Evolutionary conservation across 2,888 invertebrate species (phyloP).

Genomic region (Ormyrus rosae): DNA sequence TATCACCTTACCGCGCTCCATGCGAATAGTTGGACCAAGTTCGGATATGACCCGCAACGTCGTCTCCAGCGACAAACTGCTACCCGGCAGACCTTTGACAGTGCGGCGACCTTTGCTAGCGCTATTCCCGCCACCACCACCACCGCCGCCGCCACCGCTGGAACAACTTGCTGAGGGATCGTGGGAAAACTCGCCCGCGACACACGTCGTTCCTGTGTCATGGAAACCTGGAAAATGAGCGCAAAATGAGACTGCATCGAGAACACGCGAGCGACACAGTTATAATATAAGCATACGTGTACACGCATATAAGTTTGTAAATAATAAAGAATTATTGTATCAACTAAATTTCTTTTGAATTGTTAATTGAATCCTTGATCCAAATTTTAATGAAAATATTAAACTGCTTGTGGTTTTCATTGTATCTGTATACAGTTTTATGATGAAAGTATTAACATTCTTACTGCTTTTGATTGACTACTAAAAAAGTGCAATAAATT

Average conservation of each 20-base stretch:
- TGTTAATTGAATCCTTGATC: neutral
- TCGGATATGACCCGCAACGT: constrained; percentile 72
- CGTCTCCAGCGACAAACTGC: constrained; percentile 71
- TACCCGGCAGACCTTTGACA: constrained; percentile 70
- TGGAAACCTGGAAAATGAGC: constrained; percentile 44
- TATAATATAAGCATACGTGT: constrained; percentile 27
- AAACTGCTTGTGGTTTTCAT: neutral
- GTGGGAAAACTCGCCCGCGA: constrained; percentile 34
- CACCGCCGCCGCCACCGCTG: constrained; percentile 12
- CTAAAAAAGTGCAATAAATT: too few relatives aligned
- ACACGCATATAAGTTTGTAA: constrained; percentile 43
- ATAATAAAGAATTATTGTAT: constrained; percentile 48
- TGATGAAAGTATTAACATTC: neutral
- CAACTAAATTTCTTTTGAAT: neutral
- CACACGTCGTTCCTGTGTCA: constrained; percentile 47
- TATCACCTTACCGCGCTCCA: constrained; percentile 72
- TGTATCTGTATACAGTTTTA: neutral
- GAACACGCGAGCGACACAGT: constrained; percentile 20
- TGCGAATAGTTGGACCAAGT: constrained; percentile 71
- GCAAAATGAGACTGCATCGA: neutral
- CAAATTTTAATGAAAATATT: neutral
- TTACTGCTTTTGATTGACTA: too few relatives aligned
- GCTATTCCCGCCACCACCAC: constrained; percentile 12
- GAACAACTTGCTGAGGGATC: constrained; percentile 46
- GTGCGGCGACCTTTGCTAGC: constrained; percentile 66